Evolutionary conservation across 2,113 vertebrate genomes (phyloP).

Genomic region (Clarias gariepinus): DNA sequence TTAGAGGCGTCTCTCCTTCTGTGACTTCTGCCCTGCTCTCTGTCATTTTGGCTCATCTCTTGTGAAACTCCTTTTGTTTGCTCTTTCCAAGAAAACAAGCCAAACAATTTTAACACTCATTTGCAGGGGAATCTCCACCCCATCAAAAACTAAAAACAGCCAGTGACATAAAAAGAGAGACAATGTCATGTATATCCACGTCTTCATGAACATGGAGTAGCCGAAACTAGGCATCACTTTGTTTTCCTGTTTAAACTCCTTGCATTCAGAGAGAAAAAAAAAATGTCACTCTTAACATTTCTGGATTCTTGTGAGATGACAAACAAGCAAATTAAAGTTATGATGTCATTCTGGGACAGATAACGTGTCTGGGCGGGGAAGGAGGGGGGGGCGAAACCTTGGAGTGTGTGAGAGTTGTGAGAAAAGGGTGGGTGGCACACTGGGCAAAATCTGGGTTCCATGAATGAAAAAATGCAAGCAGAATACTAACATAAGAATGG

Average conservation of each 20-base stretch:
- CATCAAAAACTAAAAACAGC: conserved; percentile 18
- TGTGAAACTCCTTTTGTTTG: conserved; percentile 23
- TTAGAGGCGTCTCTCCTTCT: not conserved
- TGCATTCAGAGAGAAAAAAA: not conserved
- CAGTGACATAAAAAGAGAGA: conserved; percentile 17
- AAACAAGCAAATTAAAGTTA: conserved; percentile 24
- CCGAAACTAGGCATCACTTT: not conserved
- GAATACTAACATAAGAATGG: conserved; percentile 14
- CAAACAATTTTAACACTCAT: not conserved
- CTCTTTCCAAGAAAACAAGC: not conserved
- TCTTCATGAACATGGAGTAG: not conserved
- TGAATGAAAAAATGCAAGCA: conserved; percentile 20
- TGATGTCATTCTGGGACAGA: conserved; percentile 28
- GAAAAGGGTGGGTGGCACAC: not conserved
- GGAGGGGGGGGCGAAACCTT: not conserved
- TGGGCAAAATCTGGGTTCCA: conserved; percentile 25
- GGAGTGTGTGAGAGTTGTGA: conserved; percentile 1
- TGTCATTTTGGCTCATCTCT: conserved; percentile 8
- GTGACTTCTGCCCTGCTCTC: not conserved
- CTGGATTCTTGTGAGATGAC: conserved; percentile 32
- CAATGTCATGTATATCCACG: not conserved
- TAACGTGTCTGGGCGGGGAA: conserved; percentile 3
- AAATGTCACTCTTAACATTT: not conserved
- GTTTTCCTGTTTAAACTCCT: not conserved
- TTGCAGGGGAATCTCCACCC: not conserved